phyloP scores from a whole-genome alignment of 2,113 vertebrate genomes.

The Puntigrus tetrazona region DNA sequence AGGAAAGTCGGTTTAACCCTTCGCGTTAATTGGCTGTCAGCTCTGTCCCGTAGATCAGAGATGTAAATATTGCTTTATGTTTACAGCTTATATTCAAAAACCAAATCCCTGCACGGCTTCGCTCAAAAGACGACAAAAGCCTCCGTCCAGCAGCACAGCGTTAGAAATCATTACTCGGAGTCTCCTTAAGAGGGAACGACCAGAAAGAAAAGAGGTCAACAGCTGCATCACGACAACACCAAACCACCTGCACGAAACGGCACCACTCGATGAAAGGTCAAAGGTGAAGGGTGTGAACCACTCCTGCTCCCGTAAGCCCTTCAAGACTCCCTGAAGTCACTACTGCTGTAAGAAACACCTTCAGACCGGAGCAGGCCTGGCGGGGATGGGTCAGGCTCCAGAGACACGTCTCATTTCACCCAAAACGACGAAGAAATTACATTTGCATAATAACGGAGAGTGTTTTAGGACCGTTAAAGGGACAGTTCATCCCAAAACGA shows the following conservation, averaged over 20 bases:
- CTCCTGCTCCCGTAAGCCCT: not conserved
- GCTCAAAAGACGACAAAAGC: slow-evolving; percentile 15
- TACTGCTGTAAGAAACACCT: slow-evolving; percentile 31
- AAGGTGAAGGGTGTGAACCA: slow-evolving; percentile 29
- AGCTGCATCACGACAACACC: slow-evolving; percentile 64
- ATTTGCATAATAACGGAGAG: not conserved
- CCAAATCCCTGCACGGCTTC: slow-evolving; percentile 17
- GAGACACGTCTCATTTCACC: not conserved
- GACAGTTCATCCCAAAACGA: too few relatives aligned
- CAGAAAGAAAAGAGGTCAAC: slow-evolving; percentile 48
- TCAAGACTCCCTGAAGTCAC: not conserved
- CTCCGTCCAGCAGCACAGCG: not conserved
- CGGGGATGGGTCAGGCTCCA: not conserved
- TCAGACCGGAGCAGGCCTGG: not conserved
- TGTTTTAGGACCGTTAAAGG: not conserved
- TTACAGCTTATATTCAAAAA: not conserved
- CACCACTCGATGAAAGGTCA: slow-evolving; percentile 61
- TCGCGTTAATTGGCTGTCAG: not conserved
- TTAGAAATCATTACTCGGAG: not conserved
- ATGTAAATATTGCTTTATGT: slow-evolving; percentile 18
- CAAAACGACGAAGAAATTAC: not conserved
- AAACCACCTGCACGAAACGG: slow-evolving; percentile 72
- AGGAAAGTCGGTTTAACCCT: not conserved
- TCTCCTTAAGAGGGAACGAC: slow-evolving; percentile 58
- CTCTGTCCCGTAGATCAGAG: slow-evolving; percentile 23